phyloP scores from a whole-genome alignment of 2,888 invertebrate genomes.

The Zeuzera pyrina region DNA sequence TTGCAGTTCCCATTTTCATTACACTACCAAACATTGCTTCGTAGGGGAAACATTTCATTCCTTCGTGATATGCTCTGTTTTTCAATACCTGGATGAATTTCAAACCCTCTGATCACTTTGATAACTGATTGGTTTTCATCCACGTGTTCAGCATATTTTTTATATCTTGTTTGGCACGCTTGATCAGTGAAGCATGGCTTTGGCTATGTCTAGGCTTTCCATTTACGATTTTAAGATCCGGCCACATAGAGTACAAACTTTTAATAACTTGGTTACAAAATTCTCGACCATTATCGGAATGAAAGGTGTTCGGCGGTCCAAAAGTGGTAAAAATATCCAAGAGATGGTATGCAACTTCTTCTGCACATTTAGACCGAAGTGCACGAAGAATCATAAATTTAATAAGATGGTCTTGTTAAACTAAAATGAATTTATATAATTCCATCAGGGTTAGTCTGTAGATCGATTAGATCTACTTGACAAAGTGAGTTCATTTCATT shows the following conservation, averaged over 20 bases:
- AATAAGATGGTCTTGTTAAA: slow-evolving; percentile 37
- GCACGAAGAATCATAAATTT: slow-evolving; percentile 36
- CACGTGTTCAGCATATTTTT: slow-evolving; percentile 34
- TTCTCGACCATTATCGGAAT: slow-evolving; percentile 29
- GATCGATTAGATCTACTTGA: slow-evolving; percentile 36
- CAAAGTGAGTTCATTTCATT: slow-evolving; percentile 25
- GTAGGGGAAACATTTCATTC: slow-evolving; percentile 6
- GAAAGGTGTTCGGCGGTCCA: slow-evolving; percentile 33
- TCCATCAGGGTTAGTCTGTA: slow-evolving; percentile 28
- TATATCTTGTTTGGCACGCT: slow-evolving; percentile 34
- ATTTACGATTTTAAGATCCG: slow-evolving; percentile 33
- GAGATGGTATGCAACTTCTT: slow-evolving; percentile 33
- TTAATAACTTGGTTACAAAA: slow-evolving; percentile 23
- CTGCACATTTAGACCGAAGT: slow-evolving; percentile 27
- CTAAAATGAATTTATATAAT: slow-evolving; percentile 33
- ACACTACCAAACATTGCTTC: slow-evolving; percentile 2
- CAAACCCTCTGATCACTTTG: slow-evolving; percentile 37
- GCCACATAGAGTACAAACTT: slow-evolving; percentile 23
- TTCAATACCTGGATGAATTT: slow-evolving; percentile 31
- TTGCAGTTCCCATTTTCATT: slow-evolving; percentile 2
- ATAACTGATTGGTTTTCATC: slow-evolving; percentile 29
- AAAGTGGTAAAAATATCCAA: slow-evolving; percentile 35
- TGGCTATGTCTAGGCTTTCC: slow-evolving; percentile 33
- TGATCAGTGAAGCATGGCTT: slow-evolving; percentile 29
- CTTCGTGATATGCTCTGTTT: slow-evolving; percentile 7